Conservation (phyloP, 2,797 vertebrate genomes). For the Acipenser ruthenus region DNA sequence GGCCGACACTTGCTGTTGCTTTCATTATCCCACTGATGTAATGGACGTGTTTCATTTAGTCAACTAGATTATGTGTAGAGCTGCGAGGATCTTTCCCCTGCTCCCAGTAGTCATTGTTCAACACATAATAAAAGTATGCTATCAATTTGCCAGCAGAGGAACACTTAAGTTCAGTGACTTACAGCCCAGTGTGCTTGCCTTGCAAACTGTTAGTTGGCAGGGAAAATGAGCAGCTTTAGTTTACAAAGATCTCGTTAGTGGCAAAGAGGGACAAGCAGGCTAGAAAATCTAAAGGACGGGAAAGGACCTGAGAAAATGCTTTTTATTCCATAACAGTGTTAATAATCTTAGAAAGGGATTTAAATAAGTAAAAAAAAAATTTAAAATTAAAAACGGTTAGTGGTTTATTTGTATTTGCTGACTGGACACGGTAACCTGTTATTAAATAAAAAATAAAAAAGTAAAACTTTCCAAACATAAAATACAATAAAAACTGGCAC, state of each 20-base stretch:
- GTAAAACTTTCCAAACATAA: too few relatives aligned
- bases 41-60: slow-evolving; percentile 57
- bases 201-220: slow-evolving; percentile 26
- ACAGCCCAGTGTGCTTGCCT: slow-evolving; percentile 49
- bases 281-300: neutral
- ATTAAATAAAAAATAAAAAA: too few relatives aligned
- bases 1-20: slow-evolving; percentile 37
- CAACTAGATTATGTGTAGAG: slow-evolving; percentile 50
- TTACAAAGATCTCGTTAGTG: slow-evolving; percentile 28
- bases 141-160: slow-evolving; percentile 62
- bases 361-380: too few relatives aligned
- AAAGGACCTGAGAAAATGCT: too few relatives aligned
- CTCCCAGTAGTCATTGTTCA: slow-evolving; percentile 56
- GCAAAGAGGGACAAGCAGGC: slow-evolving; percentile 23
- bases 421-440: too few relatives aligned
- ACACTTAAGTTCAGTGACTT: slow-evolving; percentile 67
- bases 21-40: slow-evolving; percentile 53
- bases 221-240: slow-evolving; percentile 18
- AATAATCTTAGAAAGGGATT: too few relatives aligned
- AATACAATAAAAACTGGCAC: too few relatives aligned
- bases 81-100: slow-evolving; percentile 40
- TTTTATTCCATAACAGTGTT: too few relatives aligned
- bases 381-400: too few relatives aligned
- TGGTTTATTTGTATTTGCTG: too few relatives aligned
- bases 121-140: slow-evolving; percentile 64